Evolutionary conservation across 2,888 invertebrate genomes (phyloP).

Genomic region (Euspilapteryx auroguttella): DNA sequence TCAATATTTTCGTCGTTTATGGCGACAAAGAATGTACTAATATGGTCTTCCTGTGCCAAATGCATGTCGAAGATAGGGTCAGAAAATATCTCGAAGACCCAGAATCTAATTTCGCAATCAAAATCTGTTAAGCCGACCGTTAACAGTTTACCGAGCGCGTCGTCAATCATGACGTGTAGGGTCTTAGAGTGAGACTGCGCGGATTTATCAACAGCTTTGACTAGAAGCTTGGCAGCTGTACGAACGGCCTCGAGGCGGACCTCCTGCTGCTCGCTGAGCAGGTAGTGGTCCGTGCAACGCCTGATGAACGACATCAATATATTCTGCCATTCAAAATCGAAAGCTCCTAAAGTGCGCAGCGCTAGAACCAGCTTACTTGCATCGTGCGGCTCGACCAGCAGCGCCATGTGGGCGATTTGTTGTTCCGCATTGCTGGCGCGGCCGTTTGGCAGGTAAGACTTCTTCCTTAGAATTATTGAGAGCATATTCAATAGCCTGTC

Average conservation of each 20-base stretch:
- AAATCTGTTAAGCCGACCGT: constrained; percentile 94
- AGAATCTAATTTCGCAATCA: constrained; percentile 90
- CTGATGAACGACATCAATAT: constrained; percentile 90
- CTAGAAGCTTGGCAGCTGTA: constrained; percentile 86
- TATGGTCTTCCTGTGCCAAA: constrained; percentile 92
- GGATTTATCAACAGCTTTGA: constrained; percentile 75
- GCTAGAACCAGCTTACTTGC: constrained; percentile 89
- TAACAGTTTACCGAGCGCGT: constrained; percentile 87
- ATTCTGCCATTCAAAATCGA: constrained; percentile 87
- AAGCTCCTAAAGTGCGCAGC: constrained; percentile 85
- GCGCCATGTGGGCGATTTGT: constrained; percentile 36
- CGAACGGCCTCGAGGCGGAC: constrained; percentile 89
- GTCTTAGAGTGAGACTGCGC: constrained; percentile 74
- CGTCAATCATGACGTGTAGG: constrained; percentile 85
- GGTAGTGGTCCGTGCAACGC: constrained; percentile 89
- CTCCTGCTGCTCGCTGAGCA: constrained; percentile 88
- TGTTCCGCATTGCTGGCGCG: constrained; percentile 60
- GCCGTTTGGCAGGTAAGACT: constrained; percentile 66
- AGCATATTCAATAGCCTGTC: constrained; percentile 90
- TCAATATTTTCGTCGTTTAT: constrained; percentile 96
- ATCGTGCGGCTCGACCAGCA: constrained; percentile 66
- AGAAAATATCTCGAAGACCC: constrained; percentile 89
- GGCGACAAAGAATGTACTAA: constrained; percentile 90
- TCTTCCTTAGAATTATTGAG: constrained; percentile 87
- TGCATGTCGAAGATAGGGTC: constrained; percentile 89